Evolutionary conservation across 2,113 vertebrate genomes (phyloP), one percentile per base, ranked within the genome.

Genomic region (Gopherus flavomarginatus): DNA sequence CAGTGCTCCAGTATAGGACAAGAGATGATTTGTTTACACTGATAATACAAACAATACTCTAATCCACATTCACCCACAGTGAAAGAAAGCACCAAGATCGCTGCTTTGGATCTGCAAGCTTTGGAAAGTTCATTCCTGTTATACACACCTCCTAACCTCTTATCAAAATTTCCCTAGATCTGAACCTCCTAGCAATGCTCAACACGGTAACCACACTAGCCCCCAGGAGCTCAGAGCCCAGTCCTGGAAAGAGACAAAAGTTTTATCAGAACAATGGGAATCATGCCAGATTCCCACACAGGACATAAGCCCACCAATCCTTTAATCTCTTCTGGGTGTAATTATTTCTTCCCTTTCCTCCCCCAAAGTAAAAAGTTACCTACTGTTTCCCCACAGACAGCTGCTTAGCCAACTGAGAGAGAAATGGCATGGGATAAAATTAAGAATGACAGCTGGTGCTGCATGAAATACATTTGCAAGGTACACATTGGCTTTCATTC

Each of bases 361-460:
- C 49, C 8, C 49, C 8, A 12, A 65, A 83, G 35, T 78, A 38
- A 89, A 89, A 82, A 19, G 14, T 95, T 87, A 90, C 53, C 72
- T 83, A 77, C 72, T 81, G 91, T 83, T 65, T 17, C 3, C 17
- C 42, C 1, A 91, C 42, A 87, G 11, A 35, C 29, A 53, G 44
- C 81, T 96, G 22, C 78, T 96, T 86, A 83, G 77, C 13, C 42
- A 83, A 65, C 87, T 88, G 4, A 95, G 42, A 27, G n/a, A 91
- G 52, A 94, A 96, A 92, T 56, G 21, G 52, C 38, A 31, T 26
- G 27, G 31, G 87, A 78, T 79, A 95, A 53, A 88, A 88, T 3
- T 38, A 16, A 50, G 50, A 85, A 81, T 50, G 31, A 49, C 50
- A 47, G 80, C 54, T 81, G 89, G 77, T 62, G 79, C 44, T n/a